phyloP scores from a whole-genome alignment of 2,113 vertebrate genomes.

The Corythaeola cristata region DNA sequence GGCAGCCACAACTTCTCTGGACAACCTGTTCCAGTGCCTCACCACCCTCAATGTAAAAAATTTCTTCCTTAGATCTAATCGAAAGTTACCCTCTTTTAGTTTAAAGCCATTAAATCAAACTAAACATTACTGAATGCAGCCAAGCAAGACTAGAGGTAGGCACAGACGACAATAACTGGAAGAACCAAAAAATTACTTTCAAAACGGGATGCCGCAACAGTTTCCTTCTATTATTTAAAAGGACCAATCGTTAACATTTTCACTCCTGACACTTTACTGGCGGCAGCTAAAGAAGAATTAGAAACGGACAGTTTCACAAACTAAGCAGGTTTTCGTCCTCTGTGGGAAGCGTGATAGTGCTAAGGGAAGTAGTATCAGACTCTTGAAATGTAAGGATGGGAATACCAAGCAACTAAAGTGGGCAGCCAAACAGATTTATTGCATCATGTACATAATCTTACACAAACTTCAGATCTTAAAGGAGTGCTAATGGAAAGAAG shows the following conservation, averaged over 20 bases:
- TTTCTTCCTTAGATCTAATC: too few species aligned
- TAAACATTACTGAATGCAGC: rapidly evolving
- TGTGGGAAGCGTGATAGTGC: constrained; percentile 10
- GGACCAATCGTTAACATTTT: background rate
- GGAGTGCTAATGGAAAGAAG: constrained; percentile 61
- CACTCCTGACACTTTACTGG: background rate
- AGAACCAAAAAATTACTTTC: background rate
- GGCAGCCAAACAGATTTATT: constrained; percentile 61
- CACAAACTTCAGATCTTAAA: constrained; percentile 7
- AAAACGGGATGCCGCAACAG: background rate
- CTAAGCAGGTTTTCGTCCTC: constrained; percentile 40
- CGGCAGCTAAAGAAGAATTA: background rate
- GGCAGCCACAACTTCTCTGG: too few species aligned
- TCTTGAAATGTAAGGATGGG: constrained; percentile 55
- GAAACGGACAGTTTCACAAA: background rate
- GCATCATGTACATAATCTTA: constrained; percentile 41
- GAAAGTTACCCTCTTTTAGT: too few species aligned
- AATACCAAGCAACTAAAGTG: constrained; percentile 62
- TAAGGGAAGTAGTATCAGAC: constrained; percentile 40
- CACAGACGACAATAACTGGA: background rate
- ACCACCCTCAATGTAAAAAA: too few species aligned
- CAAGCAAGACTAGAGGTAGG: background rate
- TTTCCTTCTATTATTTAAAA: background rate
- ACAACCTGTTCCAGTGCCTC: too few species aligned
- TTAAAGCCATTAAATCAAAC: background rate